A percentile compares a stretch with the other conserved stretches of the same genome.
Evolutionary conservation across 2,113 vertebrate genomes (phyloP).

Genomic region (Rhinogobius similis): DNA sequence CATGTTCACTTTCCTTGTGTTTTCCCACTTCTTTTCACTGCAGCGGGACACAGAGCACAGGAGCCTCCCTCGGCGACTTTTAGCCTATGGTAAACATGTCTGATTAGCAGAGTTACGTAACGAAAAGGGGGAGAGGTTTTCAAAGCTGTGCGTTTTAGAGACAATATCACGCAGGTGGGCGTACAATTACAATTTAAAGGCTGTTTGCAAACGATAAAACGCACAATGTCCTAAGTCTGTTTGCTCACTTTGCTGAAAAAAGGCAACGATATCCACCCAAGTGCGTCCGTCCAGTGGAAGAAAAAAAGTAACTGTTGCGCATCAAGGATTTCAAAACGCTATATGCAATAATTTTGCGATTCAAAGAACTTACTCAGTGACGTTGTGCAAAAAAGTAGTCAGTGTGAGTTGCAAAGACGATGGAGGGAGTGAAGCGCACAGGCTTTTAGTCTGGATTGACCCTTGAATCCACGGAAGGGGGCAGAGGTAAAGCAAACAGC

Average conservation of each 20-base stretch:
- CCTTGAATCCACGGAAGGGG: background rate
- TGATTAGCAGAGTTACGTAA: background rate
- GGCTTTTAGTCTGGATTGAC: background rate
- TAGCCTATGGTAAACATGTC: background rate
- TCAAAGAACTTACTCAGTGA: background rate
- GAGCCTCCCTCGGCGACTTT: background rate
- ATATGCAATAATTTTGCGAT: background rate
- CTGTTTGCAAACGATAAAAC: too few species aligned
- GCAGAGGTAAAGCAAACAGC: background rate
- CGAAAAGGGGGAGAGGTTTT: background rate
- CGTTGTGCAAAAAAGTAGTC: background rate
- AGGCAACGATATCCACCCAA: too few species aligned
- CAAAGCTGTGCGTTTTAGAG: too few species aligned
- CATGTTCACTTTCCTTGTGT: background rate
- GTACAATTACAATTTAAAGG: too few species aligned
- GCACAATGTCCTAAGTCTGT: too few species aligned
- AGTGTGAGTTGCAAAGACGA: background rate
- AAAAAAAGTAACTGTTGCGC: too few species aligned
- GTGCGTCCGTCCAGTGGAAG: too few species aligned
- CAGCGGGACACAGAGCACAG: background rate
- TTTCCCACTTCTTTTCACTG: background rate
- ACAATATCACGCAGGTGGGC: too few species aligned
- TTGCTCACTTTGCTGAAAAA: too few species aligned
- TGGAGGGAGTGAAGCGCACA: background rate
- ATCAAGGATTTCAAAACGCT: background rate